These are phyloP conservation scores for Anolis sagrei DNA, from an alignment of 2,113 vertebrate species.

Conservation along the genomic window DNA sequence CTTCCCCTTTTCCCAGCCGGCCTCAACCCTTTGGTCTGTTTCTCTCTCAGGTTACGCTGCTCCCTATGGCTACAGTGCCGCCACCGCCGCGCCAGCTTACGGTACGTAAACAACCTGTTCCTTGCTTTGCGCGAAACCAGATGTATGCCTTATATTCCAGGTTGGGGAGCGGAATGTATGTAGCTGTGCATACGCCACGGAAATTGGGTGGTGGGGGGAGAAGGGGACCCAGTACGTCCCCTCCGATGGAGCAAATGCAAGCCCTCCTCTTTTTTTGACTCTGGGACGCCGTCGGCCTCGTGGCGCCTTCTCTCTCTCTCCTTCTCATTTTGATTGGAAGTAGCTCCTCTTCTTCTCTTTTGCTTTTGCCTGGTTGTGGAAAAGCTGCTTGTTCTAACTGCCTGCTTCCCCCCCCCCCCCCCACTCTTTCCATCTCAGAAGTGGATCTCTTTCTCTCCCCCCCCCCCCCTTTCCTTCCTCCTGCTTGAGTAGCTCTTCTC, in stretches of 20 bases:
- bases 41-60: conserved; percentile 89
- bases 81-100: conserved; percentile 90
- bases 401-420: conserved; percentile 70
- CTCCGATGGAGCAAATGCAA: conserved; percentile 64
- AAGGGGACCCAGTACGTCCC: conserved; percentile 53
- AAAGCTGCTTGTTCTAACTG: conserved; percentile 84
- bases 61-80: conserved; percentile 94
- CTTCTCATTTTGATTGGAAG: conserved; percentile 82
- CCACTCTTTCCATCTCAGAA: conserved; percentile 65
- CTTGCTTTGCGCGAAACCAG: conserved; percentile 14
- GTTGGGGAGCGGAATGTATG: background rate
- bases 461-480: background rate
- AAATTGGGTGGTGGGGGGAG: too few species aligned
- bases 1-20: background rate
- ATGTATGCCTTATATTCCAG: conserved; percentile 15
- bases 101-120: conserved; percentile 83
- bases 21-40: conserved; percentile 42
- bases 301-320: conserved; percentile 63
- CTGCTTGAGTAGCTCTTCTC: conserved; percentile 72
- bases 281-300: conserved; percentile 78
- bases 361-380: conserved; percentile 82
- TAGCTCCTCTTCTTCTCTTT: conserved; percentile 70
- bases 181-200: conserved; percentile 54
- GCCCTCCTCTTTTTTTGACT: conserved; percentile 59
- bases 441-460: conserved; percentile 62